Base-by-base conservation (phyloP, 2,797 vertebrate species). In the Ciconia nigra region DNA sequence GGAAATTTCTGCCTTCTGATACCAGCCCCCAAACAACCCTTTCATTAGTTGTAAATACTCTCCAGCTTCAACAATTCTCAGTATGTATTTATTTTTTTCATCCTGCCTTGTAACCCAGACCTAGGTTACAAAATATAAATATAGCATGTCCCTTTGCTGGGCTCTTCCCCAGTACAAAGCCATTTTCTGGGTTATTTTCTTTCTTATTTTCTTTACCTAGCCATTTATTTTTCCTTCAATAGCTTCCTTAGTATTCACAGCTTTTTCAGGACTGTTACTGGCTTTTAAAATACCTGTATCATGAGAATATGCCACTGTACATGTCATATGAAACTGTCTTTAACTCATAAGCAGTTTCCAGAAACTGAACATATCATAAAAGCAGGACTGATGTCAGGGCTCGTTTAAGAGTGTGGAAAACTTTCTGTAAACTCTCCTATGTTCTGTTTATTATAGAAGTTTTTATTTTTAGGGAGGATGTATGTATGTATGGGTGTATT, bases 401-500 rank as follows among this genome's bases (percentile, higher is more conserved):
- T 91, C 19, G 8, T 54, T 71, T 66, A 33, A 58, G 39, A 55
- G 12, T 5, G 17, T 59, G 44, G 7, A 59, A 89, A 89, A 66
- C 13, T 47, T 89, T 21, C 19, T 41, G 9, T 28, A 15, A 39
- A 35, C 8, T 76, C 15, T 71, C 61, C 7, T 52, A 9, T 49
- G 1, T 80, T 79, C 52, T 57, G 5, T 19, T 11, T 69, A 6
- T 42, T 19, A 49, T 2, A 78, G 5, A 72, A 28, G 0, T 9
- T 33, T 59, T 31, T 25, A 22, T 42, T 87, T 87, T 73, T 78
- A 29, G 52, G 24, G 17, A 18, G 15, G 3, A 19, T n/a, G 6
- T 2, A 19, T 25, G 5, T 15, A 5, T 20, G 2, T 37, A 31
- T 18, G 5, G 4, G 2, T 28, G 3, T n/a, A 63, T 33, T 81